phyloP scores from a whole-genome alignment of 2,113 vertebrate genomes.

The Osmerus eperlanus region DNA sequence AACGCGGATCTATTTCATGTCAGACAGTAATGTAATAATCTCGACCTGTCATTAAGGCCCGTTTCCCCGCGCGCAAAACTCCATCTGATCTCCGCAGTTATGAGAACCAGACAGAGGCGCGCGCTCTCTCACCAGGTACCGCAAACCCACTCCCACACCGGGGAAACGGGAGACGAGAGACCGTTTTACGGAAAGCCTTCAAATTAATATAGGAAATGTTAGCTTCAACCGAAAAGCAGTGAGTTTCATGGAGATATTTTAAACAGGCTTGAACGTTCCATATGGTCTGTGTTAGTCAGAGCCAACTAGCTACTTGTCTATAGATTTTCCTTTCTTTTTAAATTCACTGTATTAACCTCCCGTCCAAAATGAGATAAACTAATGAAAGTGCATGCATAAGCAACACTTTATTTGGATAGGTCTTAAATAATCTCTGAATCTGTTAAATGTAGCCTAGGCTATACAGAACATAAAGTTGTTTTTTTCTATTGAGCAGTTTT shows the following conservation, averaged over 20 bases:
- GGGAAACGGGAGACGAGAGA: slow-evolving; percentile 51
- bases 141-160: slow-evolving; percentile 33
- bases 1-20: slow-evolving; percentile 79
- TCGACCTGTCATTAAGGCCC: slow-evolving; percentile 75
- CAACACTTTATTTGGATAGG: too few species aligned
- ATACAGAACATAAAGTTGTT: too few species aligned
- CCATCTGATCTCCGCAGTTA: slow-evolving; percentile 68
- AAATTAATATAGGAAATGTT: slow-evolving; percentile 74
- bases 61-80: slow-evolving; percentile 56
- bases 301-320: slow-evolving; percentile 73
- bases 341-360: slow-evolving; percentile 20
- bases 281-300: slow-evolving; percentile 63
- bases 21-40: slow-evolving; percentile 78
- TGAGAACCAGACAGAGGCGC: slow-evolving; percentile 71
- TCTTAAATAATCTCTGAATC: too few species aligned
- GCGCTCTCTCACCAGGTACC: slow-evolving; percentile 47
- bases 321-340: slow-evolving; percentile 29
- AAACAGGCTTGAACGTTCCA: slow-evolving; percentile 47
- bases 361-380: slow-evolving; percentile 25
- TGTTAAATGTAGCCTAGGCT: too few species aligned
- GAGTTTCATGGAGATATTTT: slow-evolving; percentile 55
- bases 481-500: too few species aligned
- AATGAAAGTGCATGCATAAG: neutral
- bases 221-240: slow-evolving; percentile 58
- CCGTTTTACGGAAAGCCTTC: slow-evolving; percentile 58